Evolutionary conservation across 2,797 vertebrate genomes (phyloP), one percentile per base, ranked within the genome.

Genomic region (Tinamus major): DNA sequence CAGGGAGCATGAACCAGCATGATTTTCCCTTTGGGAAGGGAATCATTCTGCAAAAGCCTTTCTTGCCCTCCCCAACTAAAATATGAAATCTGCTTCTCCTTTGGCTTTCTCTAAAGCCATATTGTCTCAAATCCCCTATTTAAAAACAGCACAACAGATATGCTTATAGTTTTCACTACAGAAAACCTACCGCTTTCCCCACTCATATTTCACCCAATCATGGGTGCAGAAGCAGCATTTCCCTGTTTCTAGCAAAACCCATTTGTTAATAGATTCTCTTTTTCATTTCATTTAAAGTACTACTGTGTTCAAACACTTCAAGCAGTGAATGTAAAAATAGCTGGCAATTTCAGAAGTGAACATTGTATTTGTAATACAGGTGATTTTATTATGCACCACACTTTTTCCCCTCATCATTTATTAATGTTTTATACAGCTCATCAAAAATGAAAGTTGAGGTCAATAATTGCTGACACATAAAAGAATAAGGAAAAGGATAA

Each of bases 341-440:
- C 89, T 90, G 72, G 51, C 42, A 91, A 90, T 63, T 92, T 95
- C 87, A 94, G 95, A 93, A 92, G 72, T 17, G 64, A 95, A 85
- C 61, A 69, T 95, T 97, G 95, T 97, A 93, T 96, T 96, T 96
- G 94, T 94, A 95, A 96, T 79, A 86, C 2, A 68, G 53, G 44
- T 94, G 71, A 93, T 95, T 96, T 96, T 96, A 75, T 78, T 85
- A 93, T 75, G 91, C 7, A 0, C 79, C 96, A 96, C 87, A 94
- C 90, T 84, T 72, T 95, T 93, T 59, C 6, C 27, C 27, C 75
- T 92, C 67, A 78, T 96, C 27, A 79, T 86, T 94, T 95, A 96
- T 91, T 91, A 91, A 81, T 84, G 18, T 75, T 93, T 87, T 90
- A 94, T 90, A 67, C 81, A 85, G 92, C 82, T 96, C 86, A 93